Evolutionary conservation across 1,140 invertebrate species (phyloP), one percentile per base, ranked within the genome.

Genomic region (Calephelis virginiensis): DNA sequence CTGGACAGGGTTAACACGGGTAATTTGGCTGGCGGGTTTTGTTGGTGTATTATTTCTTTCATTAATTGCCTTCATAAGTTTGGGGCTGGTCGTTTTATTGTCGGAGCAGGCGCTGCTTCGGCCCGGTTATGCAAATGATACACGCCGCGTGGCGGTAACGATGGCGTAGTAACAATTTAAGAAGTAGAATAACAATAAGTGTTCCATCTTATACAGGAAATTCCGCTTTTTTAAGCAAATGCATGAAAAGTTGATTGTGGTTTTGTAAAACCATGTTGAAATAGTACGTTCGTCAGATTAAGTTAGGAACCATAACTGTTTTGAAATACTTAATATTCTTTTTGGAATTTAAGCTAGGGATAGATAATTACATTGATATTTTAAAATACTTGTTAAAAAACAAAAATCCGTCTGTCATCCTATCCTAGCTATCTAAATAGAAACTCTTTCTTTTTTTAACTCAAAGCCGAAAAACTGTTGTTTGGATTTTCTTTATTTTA

Each of bases 141-240:
- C 71, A 70, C 82, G 63, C 85, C 86, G 81, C 79, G 80, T 89
- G 86, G 70, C 73, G 59, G 60, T 82, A 87, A 89, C 81, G 84
- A 81, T 68, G 66, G 67, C 75, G 81, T 89, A 82, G 78, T 86
- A 86, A 87, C 85, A 87, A 86, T 89, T 87, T 87, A 87, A 89
- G 85, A 89, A 86, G 78, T 86, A 81, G 79, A 86, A 83, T 83
- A 87, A 85, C 81, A 85, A 81, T 86, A 85, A 82, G 71, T 81
- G 71, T 60, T 63, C 64, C 62, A 59, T 60, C 50, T 47, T 62
- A 37, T 11, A 56, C 28, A 17, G 11, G 11, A 56, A 37, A 56
- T 28, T 6, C 53, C 28, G 53, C 17, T 17, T 63, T 66, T 13
- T 11, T 13, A 46, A 17, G 61, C 14, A 64, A 45, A 17, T 40